Conservation (phyloP, 2,888 invertebrate species). For the Meghimatium bilineatum region DNA sequence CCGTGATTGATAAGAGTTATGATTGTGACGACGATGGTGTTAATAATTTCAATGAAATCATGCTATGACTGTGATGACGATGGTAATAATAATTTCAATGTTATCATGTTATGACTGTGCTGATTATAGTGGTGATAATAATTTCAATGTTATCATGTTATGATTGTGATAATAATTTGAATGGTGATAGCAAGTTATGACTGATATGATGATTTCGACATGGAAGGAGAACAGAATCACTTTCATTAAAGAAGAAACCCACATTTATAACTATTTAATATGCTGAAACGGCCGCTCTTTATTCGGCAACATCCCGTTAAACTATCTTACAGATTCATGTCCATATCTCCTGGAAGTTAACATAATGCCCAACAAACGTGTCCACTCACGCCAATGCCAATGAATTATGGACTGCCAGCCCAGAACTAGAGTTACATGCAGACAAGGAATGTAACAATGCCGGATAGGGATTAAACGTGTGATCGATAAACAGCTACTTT, state of each 20-base stretch:
- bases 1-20: not conserved
- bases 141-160: not conserved
- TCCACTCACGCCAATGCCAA: not conserved
- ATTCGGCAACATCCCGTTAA: too few species aligned
- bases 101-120: not conserved
- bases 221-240: not conserved
- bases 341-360: too few species aligned
- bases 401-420: not conserved
- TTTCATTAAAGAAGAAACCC: too few species aligned
- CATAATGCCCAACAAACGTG: not conserved
- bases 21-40: not conserved
- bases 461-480: not conserved
- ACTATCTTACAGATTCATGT: too few species aligned
- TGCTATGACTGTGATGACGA: too few species aligned
- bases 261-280: too few species aligned
- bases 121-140: not conserved
- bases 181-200: not conserved
- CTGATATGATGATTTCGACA: not conserved
- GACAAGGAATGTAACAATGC: not conserved
- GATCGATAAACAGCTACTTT: conserved; percentile 3
- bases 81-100: too few species aligned
- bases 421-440: not conserved
- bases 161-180: not conserved
- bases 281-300: too few species aligned
- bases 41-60: too few species aligned